Base-by-base conservation (phyloP, 2,888 invertebrate genomes). In the Watsonalla cultraria region DNA sequence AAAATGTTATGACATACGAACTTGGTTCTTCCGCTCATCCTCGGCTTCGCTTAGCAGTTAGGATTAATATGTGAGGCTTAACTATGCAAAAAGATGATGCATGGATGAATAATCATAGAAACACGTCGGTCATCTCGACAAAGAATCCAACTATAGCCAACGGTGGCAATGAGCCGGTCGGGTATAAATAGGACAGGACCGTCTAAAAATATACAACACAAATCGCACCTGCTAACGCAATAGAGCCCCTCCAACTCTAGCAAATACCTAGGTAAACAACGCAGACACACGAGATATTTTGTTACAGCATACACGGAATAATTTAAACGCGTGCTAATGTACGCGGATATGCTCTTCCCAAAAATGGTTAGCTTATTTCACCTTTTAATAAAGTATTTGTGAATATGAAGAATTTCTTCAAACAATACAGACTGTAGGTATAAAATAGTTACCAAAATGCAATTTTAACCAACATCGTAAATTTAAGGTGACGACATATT, bases 171-270 rank as follows among this genome's bases (percentile, higher is more conserved):
- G 62, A 83, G 80, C 88, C 85, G 84, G 89, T 86, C 78, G 60
- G 77, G 65, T 90, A 90, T 83, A 84, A 90, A 89, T 90, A 90
- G 85, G 77, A 60, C 54, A 90, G 85, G 77, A 60, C 54, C 60
- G 60, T 76, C 86, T 89, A 88, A 85, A 87, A 88, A 89, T 89
- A 89, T 69, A 61, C 76, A 71, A 74, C 78, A 82, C 80, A 76
- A 82, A 83, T 87, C 84, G 79, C 82, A 86, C 84, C 81, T 84
- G 84, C 82, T 73, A 76, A 74, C 64, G 66, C 62, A 65, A 70
- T 62, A 67, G 66, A 61, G 54, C 64, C 64, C 62, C 61, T 24
- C 24, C 24, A 24, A 59, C 59, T 56, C 61, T 61, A 55, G 57
- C 60, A 58, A 60, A 60, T 62, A 66, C 46, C 51, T 54, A 64